Evolutionary conservation across 2,113 vertebrate genomes (phyloP), one percentile per base, ranked within the genome.

Genomic region (Probosciger aterrimus): DNA sequence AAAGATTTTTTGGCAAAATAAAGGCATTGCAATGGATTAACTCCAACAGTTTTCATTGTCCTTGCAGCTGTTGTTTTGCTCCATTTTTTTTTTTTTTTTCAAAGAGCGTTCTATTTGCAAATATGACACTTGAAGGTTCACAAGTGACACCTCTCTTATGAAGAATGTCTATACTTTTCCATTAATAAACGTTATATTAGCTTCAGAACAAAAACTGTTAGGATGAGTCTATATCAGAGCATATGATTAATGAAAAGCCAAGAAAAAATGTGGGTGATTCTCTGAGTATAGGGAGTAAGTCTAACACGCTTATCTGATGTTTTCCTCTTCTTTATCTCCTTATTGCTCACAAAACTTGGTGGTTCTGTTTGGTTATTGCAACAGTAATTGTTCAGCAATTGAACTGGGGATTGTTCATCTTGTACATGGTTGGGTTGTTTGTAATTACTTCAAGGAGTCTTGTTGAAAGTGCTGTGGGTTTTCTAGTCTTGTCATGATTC

Each of bases 291-390:
- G 41, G 60, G 41, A 87, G 71, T 63, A 7, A 86, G 24, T 57
- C 57, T 50, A 57, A 89, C 16, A 41, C 18, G 15, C 33, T 92
- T 96, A 39, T 59, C 28, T 93, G 77, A 60, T 62, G 9, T 86
- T 85, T 95, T 77, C 20, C 25, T 78, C 4, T 11, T 83, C 44
- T 65, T 59, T 57, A 6, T 91, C 74, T 94, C 63, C 25, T 86
- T 91, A 57, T 77, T 94, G 31, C 68, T 96, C 68, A 83, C 23
- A 90, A 70, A 75, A 93, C 46, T 94, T 44, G 65, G 41, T 86
- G 92, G 60, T 68, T 90, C 60, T 85, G 2, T 70, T 94, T 75
- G 43, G 67, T 92, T 94, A 65, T 83, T 92, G 74, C 70, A 87
- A 78, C 31, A 75, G 59, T 69, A 80, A 90, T 87, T 93, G 80